Evolutionary conservation across 2,888 invertebrate species (phyloP).

Genomic region (Steinernema hermaphroditum): DNA sequence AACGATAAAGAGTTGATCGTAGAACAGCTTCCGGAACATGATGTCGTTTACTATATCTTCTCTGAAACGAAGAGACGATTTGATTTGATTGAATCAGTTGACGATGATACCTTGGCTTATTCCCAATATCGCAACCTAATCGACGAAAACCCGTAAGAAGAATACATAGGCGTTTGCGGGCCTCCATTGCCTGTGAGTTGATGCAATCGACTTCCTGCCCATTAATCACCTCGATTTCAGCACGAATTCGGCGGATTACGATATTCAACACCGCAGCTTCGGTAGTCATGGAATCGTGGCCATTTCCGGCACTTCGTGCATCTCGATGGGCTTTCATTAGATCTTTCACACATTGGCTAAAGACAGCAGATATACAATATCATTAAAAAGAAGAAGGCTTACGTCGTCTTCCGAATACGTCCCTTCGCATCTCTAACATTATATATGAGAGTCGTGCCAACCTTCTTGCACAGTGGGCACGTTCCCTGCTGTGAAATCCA

Average conservation of each 20-base stretch:
- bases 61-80: neutral
- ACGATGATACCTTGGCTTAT: neutral
- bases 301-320: neutral
- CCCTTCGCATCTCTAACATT: neutral
- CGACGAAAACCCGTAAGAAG: neutral
- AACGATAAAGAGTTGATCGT: neutral
- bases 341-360: neutral
- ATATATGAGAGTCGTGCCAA: neutral
- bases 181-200: neutral
- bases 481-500: neutral
- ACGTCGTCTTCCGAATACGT: neutral
- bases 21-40: neutral
- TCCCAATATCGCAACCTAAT: neutral
- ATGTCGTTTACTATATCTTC: slow-evolving; percentile 3
- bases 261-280: neutral
- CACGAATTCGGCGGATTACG: neutral
- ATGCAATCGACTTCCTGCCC: neutral
- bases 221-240: neutral
- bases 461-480: neutral
- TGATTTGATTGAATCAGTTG: too few species aligned
- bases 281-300: neutral
- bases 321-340: neutral
- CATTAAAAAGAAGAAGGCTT: neutral
- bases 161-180: neutral
- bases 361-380: neutral